Percentiles rank a stretch among this genome's conserved stretches.
phyloP scores from a whole-genome alignment of 2,113 vertebrate genomes.

The Tupaia tana region DNA sequence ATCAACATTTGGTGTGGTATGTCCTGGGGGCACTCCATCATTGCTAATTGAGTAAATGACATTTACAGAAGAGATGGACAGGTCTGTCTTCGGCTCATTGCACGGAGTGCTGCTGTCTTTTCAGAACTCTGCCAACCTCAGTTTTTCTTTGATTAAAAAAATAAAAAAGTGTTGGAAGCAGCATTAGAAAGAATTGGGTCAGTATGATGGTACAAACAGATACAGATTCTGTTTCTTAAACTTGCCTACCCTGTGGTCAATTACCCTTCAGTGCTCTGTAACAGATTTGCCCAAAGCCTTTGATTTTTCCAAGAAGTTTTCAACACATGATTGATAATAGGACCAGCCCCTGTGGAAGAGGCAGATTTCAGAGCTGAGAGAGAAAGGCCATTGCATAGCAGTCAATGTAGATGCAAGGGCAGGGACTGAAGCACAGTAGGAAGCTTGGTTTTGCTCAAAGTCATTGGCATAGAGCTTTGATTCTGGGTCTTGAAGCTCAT shows the following conservation, averaged over 20 bases:
- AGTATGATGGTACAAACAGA: slow-evolving; percentile 9
- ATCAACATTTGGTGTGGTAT: slow-evolving; percentile 61
- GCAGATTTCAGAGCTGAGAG: not conserved
- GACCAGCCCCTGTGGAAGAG: not conserved
- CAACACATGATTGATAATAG: slow-evolving; percentile 32
- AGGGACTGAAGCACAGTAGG: not conserved
- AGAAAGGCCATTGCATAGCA: not conserved
- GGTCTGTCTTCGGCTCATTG: slow-evolving; percentile 63
- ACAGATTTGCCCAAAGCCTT: slow-evolving; percentile 8
- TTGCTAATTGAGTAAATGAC: slow-evolving; percentile 69
- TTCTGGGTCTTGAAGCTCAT: not conserved
- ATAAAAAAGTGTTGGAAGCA: slow-evolving; percentile 7
- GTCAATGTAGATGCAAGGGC: slow-evolving; percentile 24
- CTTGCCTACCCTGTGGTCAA: not conserved
- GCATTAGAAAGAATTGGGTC: slow-evolving; percentile 50
- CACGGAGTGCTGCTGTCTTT: slow-evolving; percentile 37
- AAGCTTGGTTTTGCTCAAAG: slow-evolving; percentile 63
- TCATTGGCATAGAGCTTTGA: slow-evolving; percentile 15
- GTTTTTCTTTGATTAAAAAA: slow-evolving; percentile 20
- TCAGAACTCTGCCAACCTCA: slow-evolving; percentile 52
- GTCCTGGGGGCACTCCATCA: slow-evolving; percentile 59
- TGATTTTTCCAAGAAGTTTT: slow-evolving; percentile 44
- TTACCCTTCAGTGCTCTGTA: not conserved
- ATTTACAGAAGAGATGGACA: slow-evolving; percentile 67
- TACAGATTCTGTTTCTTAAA: slow-evolving; percentile 9